Conservation (phyloP, 2,113 vertebrate genomes). For the Alces alces region DNA sequence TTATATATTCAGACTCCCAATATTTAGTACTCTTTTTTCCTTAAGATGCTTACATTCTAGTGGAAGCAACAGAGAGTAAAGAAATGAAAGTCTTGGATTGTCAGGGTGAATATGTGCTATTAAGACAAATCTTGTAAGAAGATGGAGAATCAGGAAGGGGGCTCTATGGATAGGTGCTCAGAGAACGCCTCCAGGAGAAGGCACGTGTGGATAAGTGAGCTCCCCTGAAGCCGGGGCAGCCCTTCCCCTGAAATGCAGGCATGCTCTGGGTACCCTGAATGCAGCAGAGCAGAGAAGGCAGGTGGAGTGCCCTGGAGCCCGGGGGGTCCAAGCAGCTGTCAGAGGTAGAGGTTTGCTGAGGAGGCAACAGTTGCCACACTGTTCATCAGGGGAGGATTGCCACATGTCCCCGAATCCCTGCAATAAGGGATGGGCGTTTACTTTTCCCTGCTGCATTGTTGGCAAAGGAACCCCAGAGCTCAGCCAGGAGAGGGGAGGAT, state of each 20-base stretch:
- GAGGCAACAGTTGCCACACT: neutral
- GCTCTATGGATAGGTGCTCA: neutral
- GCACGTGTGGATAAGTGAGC: neutral
- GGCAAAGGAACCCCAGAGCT: neutral
- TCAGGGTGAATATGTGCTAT: neutral
- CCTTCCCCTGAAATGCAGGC: neutral
- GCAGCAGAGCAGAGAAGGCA: neutral
- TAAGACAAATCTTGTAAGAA: neutral
- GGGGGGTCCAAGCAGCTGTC: neutral
- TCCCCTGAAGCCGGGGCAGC: neutral
- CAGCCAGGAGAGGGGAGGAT: neutral
- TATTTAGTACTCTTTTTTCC: neutral
- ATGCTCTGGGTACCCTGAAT: neutral
- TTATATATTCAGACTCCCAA: neutral
- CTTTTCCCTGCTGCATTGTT: neutral
- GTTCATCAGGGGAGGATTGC: neutral
- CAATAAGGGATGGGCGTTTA: neutral
- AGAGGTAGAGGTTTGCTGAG: neutral
- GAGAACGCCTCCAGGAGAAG: neutral
- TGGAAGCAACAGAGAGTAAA: neutral
- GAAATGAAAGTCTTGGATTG: neutral
- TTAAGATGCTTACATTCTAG: neutral
- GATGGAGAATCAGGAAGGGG: neutral
- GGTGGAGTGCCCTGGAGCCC: neutral
- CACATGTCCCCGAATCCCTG: fast-evolving